Percentiles rank a stretch among this genome's conserved stretches.
Evolutionary conservation across 2,888 invertebrate species (phyloP).

Genomic region (Noctuana brunneofusca): DNA sequence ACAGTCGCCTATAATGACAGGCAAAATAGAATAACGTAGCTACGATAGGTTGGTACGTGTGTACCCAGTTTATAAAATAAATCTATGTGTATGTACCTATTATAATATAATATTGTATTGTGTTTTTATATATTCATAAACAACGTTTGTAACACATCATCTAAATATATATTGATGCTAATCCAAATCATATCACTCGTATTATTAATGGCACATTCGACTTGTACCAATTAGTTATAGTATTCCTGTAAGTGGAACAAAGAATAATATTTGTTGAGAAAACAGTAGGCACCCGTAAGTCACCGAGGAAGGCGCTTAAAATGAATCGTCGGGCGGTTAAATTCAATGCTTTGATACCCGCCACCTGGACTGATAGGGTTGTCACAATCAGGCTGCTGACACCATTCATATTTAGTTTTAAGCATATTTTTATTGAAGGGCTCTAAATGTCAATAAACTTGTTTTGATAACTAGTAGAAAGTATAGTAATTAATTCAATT

Average conservation of each 20-base stretch:
- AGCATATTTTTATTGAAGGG: too few species aligned
- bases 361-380: slow-evolving; percentile 75
- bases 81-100: too few species aligned
- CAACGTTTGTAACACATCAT: neutral
- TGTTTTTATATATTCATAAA: neutral
- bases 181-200: slow-evolving; percentile 16
- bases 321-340: slow-evolving; percentile 72
- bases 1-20: too few species aligned
- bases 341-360: slow-evolving; percentile 69
- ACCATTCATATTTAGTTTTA: neutral
- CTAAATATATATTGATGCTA: neutral
- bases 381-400: slow-evolving; percentile 35
- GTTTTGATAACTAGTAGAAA: too few species aligned
- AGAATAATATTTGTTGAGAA: slow-evolving; percentile 75
- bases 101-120: too few species aligned
- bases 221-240: slow-evolving; percentile 34
- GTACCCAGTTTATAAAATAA: too few species aligned
- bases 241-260: slow-evolving; percentile 62
- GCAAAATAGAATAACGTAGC: too few species aligned
- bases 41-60: too few species aligned
- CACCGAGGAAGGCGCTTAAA: slow-evolving; percentile 73
- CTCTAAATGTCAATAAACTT: too few species aligned
- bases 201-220: slow-evolving; percentile 23
- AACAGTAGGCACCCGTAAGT: slow-evolving; percentile 69
- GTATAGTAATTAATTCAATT: too few species aligned